Base-by-base conservation (phyloP, 30 jellyfish, hydroid and myxozoan species). In the Turritopsis rubra region DNA sequence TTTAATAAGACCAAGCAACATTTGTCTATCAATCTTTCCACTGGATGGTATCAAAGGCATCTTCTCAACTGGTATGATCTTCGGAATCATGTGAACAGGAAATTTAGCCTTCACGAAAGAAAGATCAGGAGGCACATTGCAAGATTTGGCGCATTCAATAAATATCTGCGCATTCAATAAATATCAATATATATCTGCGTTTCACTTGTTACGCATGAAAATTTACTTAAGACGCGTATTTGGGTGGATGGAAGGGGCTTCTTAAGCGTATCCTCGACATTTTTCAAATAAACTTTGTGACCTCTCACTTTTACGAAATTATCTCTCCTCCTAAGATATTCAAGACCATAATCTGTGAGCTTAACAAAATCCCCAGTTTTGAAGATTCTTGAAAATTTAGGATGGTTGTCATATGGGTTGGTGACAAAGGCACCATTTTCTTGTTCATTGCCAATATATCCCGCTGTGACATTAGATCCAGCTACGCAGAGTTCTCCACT, bases 281-380 rank as follows among this genome's bases (percentile, higher is more conserved):
- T 53, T 26, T 26, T 26, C 1, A 72, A 18, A 22, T 72, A 18
- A 22, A 72, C 81, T 72, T 72, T 72, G 31, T 72, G 31, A n/a
- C 81, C 81, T 72, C 81, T 72, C 17, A 72, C 52, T 72, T 72
- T 72, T 0, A 22, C 52, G 60, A 72, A 18, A 72, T 72, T 22
- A 53, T 72, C 81, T 22, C 22, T 18, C 22, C 81, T 72, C 20
- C 81, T 31, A 72, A 72, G 19, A 53, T 26, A 72, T 72, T 72
- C 81, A 72, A 72, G 23, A 26, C 81, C 81, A 8, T 16, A 41
- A 26, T 72, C 52, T 16, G 28, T 22, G 23, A 22, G 20, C 8
- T 22, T 18, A 16, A 72, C 81, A 72, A 16, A 72, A 22, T 72
- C 81, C 52, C 81, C 81, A 26, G 81, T 72, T 72, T 72, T 72